Base-by-base conservation (phyloP, 2,888 invertebrate species). In the Pasiphila rectangulata region DNA sequence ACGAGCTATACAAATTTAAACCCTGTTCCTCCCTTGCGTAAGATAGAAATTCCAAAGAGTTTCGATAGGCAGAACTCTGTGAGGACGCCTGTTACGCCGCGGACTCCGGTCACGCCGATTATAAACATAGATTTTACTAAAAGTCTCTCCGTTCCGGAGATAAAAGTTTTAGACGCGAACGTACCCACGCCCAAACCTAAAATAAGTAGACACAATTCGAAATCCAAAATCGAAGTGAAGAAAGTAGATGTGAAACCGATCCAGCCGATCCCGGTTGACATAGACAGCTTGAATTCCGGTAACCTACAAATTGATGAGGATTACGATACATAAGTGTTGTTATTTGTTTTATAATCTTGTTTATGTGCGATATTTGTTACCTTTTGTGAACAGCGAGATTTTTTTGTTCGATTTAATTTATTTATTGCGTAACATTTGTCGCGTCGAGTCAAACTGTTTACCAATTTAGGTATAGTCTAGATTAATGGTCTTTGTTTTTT, bases 281-380 rank as follows among this genome's bases (percentile, higher is more conserved):
- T 85, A 51, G 86, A 86, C 52, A 67, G 73, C 63, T 68, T 85
- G 45, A 83, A 82, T 61, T 79, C 84, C 35, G 84, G 83, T 4
- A 80, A 86, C 53, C 63, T 88, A 58, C 83, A 89, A 59, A 84
- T 89, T 35, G 89, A 89, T 42, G 89, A 89, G 67, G 89, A 89
- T 75, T 89, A 89, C 63, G 89, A 89, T 82, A 87, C 88, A 75
- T 89, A 85, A 89, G 65, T 79, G 48, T 72, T 66, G 9, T 10
- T 68, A 61, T 72, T 68, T 67, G 59, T 67, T 67, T 67, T 66
- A 67, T 57, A 62, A 71, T 69, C 7, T 65, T 60, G 59, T 61
- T 62, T 59, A 53, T 44, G 53, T 62, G 67, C 63, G 67, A 58
- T 61, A 54, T 61, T 64, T 71, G 61, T 72, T 64, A 56, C 56